phyloP scores from a whole-genome alignment of 2,113 vertebrate genomes.

The Megalops atlanticus region DNA sequence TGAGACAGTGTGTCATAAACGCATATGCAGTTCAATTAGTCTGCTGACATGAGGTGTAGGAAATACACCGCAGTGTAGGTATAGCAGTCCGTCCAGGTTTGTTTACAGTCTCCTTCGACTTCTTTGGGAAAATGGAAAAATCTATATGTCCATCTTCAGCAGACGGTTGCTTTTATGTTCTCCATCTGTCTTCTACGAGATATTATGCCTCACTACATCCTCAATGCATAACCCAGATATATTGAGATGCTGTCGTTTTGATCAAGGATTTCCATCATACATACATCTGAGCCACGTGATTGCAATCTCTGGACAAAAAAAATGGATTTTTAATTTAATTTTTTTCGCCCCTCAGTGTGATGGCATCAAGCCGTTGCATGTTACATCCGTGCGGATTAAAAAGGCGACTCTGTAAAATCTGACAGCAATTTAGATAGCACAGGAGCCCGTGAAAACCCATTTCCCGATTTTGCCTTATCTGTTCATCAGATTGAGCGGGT shows the following conservation, averaged over 20 bases:
- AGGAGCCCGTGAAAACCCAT: constrained; percentile 54
- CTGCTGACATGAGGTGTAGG: background rate
- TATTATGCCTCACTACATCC: background rate
- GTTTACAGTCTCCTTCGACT: background rate
- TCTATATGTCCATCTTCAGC: background rate
- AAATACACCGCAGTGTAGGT: background rate
- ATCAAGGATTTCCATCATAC: background rate
- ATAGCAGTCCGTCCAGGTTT: background rate
- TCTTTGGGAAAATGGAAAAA: background rate
- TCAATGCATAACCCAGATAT: background rate
- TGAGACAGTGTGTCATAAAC: too few relatives aligned
- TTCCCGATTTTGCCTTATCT: constrained; percentile 62
- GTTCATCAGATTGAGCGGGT: constrained; percentile 56
- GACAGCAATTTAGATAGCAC: constrained; percentile 59
- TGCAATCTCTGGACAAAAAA: background rate
- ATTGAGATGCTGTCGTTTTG: background rate
- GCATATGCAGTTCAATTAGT: background rate
- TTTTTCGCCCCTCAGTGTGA: background rate
- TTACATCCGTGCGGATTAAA: background rate
- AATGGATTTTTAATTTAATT: background rate
- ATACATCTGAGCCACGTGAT: background rate
- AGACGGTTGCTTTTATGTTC: background rate
- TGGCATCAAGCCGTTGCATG: background rate
- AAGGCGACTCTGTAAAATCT: constrained; percentile 46
- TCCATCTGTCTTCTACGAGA: background rate